phyloP scores from a whole-genome alignment of 2,113 vertebrate species.

The Hylia prasina region DNA sequence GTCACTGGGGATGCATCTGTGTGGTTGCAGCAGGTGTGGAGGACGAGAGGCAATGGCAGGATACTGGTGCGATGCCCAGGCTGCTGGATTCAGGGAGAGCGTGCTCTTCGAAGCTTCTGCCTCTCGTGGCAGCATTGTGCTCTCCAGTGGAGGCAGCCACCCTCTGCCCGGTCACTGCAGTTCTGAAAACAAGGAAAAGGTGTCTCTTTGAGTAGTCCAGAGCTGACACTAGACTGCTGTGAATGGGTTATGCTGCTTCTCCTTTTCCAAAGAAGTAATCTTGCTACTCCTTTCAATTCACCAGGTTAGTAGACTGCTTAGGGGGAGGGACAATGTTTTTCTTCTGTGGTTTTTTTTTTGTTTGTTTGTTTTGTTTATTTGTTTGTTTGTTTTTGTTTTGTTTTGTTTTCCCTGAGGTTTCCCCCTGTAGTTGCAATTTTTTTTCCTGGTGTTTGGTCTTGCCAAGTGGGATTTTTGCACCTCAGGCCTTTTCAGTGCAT shows the following conservation, averaged over 20 bases:
- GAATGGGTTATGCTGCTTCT: not conserved
- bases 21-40: not conserved
- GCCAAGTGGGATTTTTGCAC: not conserved
- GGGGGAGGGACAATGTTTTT: not conserved
- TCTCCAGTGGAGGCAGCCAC: not conserved
- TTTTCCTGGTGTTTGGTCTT: not conserved
- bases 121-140: not conserved
- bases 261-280: not conserved
- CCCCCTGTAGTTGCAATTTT: not conserved
- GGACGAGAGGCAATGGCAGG: not conserved
- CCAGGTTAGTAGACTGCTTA: not conserved
- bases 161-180: not conserved
- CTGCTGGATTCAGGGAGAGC: not conserved
- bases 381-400: not conserved
- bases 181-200: not conserved
- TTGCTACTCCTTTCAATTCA: not conserved
- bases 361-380: no score
- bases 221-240: fast-evolving
- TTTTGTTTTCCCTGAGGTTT: not conserved
- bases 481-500: not conserved
- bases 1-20: not conserved
- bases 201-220: not conserved
- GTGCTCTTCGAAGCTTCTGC: not conserved
- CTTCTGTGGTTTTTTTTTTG: no score
- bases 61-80: not conserved